Base-by-base conservation (phyloP, 2,797 vertebrate genomes). In the Rhinophrynus dorsalis region DNA sequence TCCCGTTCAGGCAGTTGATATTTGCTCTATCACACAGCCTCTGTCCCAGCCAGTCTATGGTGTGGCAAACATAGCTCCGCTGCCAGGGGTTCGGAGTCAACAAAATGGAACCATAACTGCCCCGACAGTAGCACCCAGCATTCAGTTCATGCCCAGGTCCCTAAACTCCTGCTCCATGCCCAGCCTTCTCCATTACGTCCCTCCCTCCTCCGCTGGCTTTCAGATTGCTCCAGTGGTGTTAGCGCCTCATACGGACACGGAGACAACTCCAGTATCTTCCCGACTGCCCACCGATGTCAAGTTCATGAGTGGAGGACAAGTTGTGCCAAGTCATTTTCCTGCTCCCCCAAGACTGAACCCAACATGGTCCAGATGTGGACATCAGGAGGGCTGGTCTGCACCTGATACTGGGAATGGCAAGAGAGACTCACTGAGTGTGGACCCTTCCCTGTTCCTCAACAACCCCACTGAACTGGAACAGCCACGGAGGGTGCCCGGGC, bases 131-230 rank as follows among this genome's bases (percentile, higher is more conserved):
- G n/a, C 50, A n/a, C 13, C 59, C 4, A 26, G 40, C 50, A 72
- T 63, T 24, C 77, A 2, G 77, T 60, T 45, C 52, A 67, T 40
- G 80, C 58, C 59, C 70, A 57, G 52, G 26, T 86, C 33, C 81
- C 77, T 23, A 81, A 76, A 61, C 37, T 80, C 65, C 17, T 81
- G 67, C 67, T 77, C 77, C 59, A 80, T 32, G 37, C 68, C 75
- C 69, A 83, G 6, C 27, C 68, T 74, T 74, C 77, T 71, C 50
- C 80, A 38, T 54, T 76, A 29, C 55, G 79, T 76, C 40, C 77
- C 48, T 21, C 79, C 77, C 70, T 76, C 65, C 82, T 27, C 79
- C 81, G 47, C 67, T 70, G 11, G 85, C 85, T 81, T 89, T 86
- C 59, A 75, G 29, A 74, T 78, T 6, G 26, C 50, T 9, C 30